These are phyloP conservation scores for Galaxias olidus DNA, from an alignment of 2,797 vertebrate species.

Conservation along the genomic window DNA sequence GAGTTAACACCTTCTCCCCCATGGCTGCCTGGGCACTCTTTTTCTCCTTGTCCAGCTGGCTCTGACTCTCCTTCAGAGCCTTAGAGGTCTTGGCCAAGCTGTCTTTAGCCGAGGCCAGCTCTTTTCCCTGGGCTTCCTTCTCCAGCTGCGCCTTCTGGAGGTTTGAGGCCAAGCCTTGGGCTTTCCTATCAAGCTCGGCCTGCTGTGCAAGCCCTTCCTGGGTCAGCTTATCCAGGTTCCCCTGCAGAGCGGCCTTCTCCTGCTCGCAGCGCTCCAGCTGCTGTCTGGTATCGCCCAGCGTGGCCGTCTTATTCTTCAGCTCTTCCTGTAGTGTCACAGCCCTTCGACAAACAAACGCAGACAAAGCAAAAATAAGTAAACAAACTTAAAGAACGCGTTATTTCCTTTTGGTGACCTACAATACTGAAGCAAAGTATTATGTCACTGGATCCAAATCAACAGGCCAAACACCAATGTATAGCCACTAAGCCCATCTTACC, in stretches of 20 bases:
- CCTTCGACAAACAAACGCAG: constrained; percentile 48
- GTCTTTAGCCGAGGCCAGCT: constrained; percentile 78
- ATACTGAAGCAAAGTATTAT: no score
- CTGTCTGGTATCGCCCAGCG: constrained; percentile 77
- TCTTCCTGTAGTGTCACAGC: constrained; percentile 74
- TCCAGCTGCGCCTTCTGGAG: constrained; percentile 79
- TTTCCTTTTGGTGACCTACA: no score
- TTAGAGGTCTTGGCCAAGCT: constrained; percentile 78
- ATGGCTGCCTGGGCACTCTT: constrained; percentile 78
- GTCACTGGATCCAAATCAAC: no score
- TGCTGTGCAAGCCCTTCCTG: constrained; percentile 76
- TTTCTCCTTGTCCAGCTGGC: constrained; percentile 84
- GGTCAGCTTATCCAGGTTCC: constrained; percentile 78
- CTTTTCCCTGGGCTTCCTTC: constrained; percentile 78
- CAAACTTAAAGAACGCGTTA: no score
- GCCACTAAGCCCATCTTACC: constrained; percentile 69
- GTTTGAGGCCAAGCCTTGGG: constrained; percentile 70
- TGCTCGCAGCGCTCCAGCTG: constrained; percentile 77
- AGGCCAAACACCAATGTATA: no score
- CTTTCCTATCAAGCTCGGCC: constrained; percentile 77
- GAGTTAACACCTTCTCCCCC: constrained; percentile 80
- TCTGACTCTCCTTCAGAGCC: constrained; percentile 81
- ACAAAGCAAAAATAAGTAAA: not conserved
- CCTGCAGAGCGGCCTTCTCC: constrained; percentile 76
- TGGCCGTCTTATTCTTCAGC: constrained; percentile 82